These are phyloP conservation scores for Beris chalybata DNA, from an alignment of 2,888 invertebrate genomes.

Conservation along the genomic window DNA sequence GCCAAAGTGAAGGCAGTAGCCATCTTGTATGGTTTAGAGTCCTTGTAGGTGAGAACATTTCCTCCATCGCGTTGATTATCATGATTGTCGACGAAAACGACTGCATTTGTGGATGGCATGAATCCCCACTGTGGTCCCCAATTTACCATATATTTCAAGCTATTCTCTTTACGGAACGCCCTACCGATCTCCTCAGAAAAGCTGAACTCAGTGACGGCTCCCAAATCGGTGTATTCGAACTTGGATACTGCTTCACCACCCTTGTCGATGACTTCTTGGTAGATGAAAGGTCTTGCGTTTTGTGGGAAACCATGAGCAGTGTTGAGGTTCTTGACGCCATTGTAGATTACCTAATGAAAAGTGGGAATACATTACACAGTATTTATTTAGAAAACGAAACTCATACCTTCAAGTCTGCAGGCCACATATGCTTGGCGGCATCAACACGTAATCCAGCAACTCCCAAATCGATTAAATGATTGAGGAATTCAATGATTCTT, in stretches of 20 bases:
- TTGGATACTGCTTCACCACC: conserved; percentile 55
- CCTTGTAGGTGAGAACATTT: conserved; percentile 68
- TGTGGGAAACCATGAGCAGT: conserved; percentile 65
- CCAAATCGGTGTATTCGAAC: conserved; percentile 60
- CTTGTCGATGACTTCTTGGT: conserved; percentile 78
- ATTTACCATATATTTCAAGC: conserved; percentile 65
- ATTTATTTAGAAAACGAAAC: not conserved
- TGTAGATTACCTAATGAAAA: conserved; percentile 59
- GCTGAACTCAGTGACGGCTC: conserved; percentile 78
- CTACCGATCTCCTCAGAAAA: conserved; percentile 57
- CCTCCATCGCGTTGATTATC: conserved; percentile 83
- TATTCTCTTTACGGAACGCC: conserved; percentile 63
- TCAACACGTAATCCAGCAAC: conserved; percentile 85
- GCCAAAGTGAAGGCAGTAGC: conserved; percentile 88
- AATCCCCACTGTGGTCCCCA: conserved; percentile 72
- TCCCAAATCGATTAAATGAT: conserved; percentile 61
- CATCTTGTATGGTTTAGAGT: conserved; percentile 69
- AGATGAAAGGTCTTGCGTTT: conserved; percentile 69
- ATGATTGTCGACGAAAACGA: conserved; percentile 88
- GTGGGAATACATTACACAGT: not conserved
- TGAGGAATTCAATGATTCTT: conserved; percentile 58
- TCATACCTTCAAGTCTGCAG: conserved; percentile 64
- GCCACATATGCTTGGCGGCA: conserved; percentile 63
- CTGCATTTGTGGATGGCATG: conserved; percentile 61
- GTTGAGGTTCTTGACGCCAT: conserved; percentile 63